phyloP scores from a whole-genome alignment of 1,140 invertebrate species.

The Platyscapa corneri region DNA sequence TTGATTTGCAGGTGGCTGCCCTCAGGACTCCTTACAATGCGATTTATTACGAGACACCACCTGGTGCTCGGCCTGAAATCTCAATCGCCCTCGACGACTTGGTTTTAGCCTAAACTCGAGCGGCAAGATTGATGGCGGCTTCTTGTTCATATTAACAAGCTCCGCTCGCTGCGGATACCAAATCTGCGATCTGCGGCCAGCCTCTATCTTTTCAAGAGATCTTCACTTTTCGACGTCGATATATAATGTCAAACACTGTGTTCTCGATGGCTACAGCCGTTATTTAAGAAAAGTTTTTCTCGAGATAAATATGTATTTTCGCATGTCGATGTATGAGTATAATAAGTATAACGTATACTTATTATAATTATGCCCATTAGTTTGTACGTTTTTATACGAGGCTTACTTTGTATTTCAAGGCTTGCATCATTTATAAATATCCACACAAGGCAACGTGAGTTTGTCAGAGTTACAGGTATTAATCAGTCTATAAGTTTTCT shows the following conservation, averaged over 20 bases:
- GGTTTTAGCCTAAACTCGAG: constrained; percentile 52
- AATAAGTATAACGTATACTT: background rate
- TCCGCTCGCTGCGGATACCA: background rate
- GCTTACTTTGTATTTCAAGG: background rate
- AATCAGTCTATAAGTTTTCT: background rate
- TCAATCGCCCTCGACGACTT: constrained; percentile 64
- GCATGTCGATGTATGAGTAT: background rate
- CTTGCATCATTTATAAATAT: background rate
- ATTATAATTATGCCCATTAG: constrained; percentile 1
- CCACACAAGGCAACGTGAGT: background rate
- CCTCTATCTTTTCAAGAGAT: background rate
- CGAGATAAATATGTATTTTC: background rate
- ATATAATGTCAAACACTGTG: background rate
- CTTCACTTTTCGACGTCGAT: background rate
- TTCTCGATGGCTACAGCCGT: background rate
- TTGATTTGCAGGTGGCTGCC: constrained; percentile 72
- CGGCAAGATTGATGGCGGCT: constrained; percentile 31
- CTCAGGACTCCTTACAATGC: constrained; percentile 71
- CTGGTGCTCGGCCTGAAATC: constrained; percentile 64
- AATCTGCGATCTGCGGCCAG: background rate
- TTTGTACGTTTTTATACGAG: background rate
- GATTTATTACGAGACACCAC: constrained; percentile 71
- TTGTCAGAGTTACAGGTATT: background rate
- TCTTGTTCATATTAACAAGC: background rate
- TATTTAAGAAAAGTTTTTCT: background rate